phyloP scores from a whole-genome alignment of 2,888 invertebrate genomes.

The Pyrrhia umbra region DNA sequence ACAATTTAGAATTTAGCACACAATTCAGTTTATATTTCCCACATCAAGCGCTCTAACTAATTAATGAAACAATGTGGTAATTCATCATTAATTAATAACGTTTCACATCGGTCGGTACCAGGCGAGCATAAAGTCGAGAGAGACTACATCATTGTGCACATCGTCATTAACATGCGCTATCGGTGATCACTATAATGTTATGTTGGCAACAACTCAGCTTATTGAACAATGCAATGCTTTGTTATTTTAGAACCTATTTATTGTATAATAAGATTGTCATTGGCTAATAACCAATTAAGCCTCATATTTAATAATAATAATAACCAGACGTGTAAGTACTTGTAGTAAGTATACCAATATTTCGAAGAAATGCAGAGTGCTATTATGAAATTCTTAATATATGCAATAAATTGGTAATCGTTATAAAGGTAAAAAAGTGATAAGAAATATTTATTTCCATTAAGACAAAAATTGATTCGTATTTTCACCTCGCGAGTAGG shows the following conservation, averaged over 20 bases:
- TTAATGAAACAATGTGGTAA: conserved; percentile 22
- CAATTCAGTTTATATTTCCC: conserved; percentile 5
- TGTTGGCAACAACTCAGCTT: background rate
- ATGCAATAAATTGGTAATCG: too few relatives aligned
- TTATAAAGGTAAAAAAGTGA: too few relatives aligned
- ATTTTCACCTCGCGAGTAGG: too few relatives aligned
- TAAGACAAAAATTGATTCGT: too few relatives aligned
- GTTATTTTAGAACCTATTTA: background rate
- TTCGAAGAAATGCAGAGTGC: too few relatives aligned
- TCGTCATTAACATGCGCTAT: conserved; percentile 38
- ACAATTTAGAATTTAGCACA: background rate
- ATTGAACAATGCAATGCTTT: background rate
- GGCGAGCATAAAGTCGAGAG: conserved; percentile 12
- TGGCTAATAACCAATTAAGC: too few relatives aligned
- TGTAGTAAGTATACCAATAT: too few relatives aligned
- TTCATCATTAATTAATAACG: conserved; percentile 24
- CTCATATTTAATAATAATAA: too few relatives aligned
- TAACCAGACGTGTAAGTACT: too few relatives aligned
- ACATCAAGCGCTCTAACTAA: conserved; percentile 1
- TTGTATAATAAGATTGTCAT: too few relatives aligned
- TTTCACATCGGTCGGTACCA: conserved; percentile 4
- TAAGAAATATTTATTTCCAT: too few relatives aligned
- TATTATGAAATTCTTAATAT: too few relatives aligned
- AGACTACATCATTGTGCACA: conserved; percentile 21
- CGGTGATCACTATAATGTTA: conserved; percentile 3